Base-by-base conservation (phyloP, 2,113 vertebrate species). In the Dissostichus mawsoni region DNA sequence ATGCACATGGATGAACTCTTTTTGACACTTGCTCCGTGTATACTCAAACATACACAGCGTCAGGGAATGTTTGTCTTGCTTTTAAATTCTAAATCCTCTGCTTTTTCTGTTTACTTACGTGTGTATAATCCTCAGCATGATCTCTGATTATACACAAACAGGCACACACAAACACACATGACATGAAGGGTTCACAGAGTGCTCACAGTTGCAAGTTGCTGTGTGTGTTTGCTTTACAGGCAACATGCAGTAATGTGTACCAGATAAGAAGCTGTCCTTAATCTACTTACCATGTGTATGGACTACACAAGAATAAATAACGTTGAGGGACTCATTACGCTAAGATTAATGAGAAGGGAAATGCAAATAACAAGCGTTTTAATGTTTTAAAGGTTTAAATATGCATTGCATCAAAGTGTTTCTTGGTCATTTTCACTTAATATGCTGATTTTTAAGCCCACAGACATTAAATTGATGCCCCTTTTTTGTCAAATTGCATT, bases 101-200 rank as follows among this genome's bases (percentile, higher is more conserved):
- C 50, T 82, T 81, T 68, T 83, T 78, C 55, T 87, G 71, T 81
- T 89, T 81, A 84, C 84, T 52, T 87, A 63, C 9, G 36, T 76
- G 52, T 67, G 23, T 62, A 74, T 81, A 84, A 83, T 88, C 81
- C 59, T 56, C 70, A 29, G 51, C 16, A 17, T 75, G 59, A 89
- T 80, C 69, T 76, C 64, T 84, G 71, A 83, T 74, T 66, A 81
- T 57, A 72, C 55, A 68, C 48, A 33, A 51, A 58, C 55, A 23
- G n/a, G 23, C 48, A 57, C 55, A 36, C 53, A 63, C 55, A 41
- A 41, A n/a, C 53, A n/a, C 48, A 50, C 47, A 20, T 48, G 48
- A 52, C 56, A 61, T 64, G 69, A 50, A 75, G 73, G 55, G 44
- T 82, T 87, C 67, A 88, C 71, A 81, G 64, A 74, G 80, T 44